phyloP scores from a whole-genome alignment of 2,888 invertebrate species.

The Orthosia gothica region DNA sequence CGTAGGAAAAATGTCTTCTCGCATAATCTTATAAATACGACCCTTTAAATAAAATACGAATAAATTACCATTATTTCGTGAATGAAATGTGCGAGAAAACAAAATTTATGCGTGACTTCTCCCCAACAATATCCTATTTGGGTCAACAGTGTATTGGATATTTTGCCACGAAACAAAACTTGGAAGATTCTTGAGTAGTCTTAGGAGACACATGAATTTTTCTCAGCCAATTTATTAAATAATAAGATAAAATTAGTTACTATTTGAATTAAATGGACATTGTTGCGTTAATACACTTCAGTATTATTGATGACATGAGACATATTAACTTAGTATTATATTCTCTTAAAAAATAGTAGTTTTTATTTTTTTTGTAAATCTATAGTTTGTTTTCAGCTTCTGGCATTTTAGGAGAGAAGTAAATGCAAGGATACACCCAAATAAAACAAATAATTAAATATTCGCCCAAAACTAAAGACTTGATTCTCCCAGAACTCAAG shows the following conservation, averaged over 20 bases:
- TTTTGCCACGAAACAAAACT: conserved; percentile 27
- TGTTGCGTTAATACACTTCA: not conserved
- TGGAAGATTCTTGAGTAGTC: conserved; percentile 3
- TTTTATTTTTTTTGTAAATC: no score
- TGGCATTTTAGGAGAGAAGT: no score
- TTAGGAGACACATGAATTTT: not conserved
- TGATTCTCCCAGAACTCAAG: no score
- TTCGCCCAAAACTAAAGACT: no score
- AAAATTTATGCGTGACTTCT: conserved; percentile 51
- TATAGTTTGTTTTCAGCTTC: no score
- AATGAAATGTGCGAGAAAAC: conserved; percentile 50
- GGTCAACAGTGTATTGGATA: conserved; percentile 57
- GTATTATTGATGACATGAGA: not conserved
- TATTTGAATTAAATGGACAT: not conserved
- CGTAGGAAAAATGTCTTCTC: not conserved
- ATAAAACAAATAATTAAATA: no score
- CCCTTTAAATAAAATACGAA: conserved; percentile 56
- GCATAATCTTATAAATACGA: conserved; percentile 21
- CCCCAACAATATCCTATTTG: conserved; percentile 47
- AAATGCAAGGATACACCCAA: no score
- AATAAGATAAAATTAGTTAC: not conserved
- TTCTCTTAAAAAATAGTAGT: no score
- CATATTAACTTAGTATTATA: not conserved
- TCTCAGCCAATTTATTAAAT: not conserved
- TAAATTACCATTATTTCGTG: conserved; percentile 57